A percentile compares a stretch with the other conserved stretches of the same genome.
These are phyloP conservation scores for Drosophila lutescens DNA, from an alignment of 2,888 invertebrate species.

Conservation along the genomic window DNA sequence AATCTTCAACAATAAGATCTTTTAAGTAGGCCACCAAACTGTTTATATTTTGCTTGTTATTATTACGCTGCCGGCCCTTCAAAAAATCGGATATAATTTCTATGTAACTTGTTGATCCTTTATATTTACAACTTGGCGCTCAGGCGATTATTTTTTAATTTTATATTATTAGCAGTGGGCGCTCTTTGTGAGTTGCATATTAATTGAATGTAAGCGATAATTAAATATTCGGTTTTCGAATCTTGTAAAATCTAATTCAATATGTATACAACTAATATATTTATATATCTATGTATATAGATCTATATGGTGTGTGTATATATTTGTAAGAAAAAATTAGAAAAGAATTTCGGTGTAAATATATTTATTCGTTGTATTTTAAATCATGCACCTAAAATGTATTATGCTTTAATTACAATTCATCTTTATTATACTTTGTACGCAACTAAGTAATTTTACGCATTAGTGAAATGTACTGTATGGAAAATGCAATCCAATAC, in stretches of 20 bases:
- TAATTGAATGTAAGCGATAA: conserved; percentile 75
- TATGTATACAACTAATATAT: conserved; percentile 72
- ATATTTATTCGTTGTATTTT: conserved; percentile 82
- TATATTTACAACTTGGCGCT: conserved; percentile 46
- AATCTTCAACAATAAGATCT: conserved; percentile 72
- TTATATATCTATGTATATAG: conserved; percentile 56
- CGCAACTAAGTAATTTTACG: conserved; percentile 56
- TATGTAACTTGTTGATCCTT: conserved; percentile 59
- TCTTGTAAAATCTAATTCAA: conserved; percentile 75
- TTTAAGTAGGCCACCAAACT: conserved; percentile 59
- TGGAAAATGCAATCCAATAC: conserved; percentile 44
- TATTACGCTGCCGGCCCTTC: conserved; percentile 53
- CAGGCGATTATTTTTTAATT: conserved; percentile 31
- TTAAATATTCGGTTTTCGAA: conserved; percentile 59
- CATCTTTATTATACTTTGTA: conserved; percentile 47
- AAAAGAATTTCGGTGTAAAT: conserved; percentile 72
- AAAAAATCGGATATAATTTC: conserved; percentile 57
- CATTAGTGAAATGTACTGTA: conserved; percentile 53
- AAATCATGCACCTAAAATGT: conserved; percentile 68
- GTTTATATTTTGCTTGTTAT: conserved; percentile 50
- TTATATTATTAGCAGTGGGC: conserved; percentile 47
- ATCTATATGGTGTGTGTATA: conserved; percentile 54
- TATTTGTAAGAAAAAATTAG: conserved; percentile 67
- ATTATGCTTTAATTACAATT: conserved; percentile 56
- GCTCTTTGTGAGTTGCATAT: conserved; percentile 64